Evolutionary conservation across 2,797 vertebrate species (phyloP).

Genomic region (Triplophysa yarkandensis): DNA sequence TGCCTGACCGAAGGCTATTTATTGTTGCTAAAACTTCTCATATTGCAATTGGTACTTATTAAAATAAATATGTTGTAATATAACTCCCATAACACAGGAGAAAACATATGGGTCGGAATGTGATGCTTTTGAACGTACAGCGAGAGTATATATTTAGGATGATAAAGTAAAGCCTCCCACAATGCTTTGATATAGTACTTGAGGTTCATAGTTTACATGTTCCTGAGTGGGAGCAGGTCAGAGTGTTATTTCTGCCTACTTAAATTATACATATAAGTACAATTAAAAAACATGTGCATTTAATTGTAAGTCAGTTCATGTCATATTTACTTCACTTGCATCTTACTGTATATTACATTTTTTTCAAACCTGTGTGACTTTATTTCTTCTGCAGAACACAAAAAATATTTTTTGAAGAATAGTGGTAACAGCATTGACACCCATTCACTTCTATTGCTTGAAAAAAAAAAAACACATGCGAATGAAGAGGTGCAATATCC

Average conservation of each 20-base stretch:
- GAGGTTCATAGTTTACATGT: neutral
- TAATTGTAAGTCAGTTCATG: neutral
- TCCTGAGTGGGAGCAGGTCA: neutral
- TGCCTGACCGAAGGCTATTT: neutral
- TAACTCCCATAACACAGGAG: neutral
- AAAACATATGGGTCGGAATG: neutral
- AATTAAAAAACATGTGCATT: neutral
- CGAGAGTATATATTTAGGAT: neutral
- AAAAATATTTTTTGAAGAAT: too few relatives aligned
- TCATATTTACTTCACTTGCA: neutral
- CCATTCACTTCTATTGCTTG: too few relatives aligned
- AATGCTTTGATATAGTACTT: neutral
- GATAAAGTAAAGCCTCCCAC: neutral
- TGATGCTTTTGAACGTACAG: neutral
- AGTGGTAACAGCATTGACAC: too few relatives aligned
- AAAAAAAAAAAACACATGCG: too few relatives aligned
- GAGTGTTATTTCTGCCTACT: neutral
- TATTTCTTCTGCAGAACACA: too few relatives aligned
- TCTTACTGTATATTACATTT: too few relatives aligned
- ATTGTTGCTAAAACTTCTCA: constrained; percentile 31
- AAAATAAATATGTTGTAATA: constrained; percentile 24
- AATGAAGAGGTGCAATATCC: too few relatives aligned
- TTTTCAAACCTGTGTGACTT: too few relatives aligned
- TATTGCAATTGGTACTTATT: constrained; percentile 18
- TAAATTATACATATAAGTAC: neutral